Percentiles rank a stretch among this genome's conserved stretches.
phyloP scores from a whole-genome alignment of 2,113 vertebrate genomes.

The Natator depressus region DNA sequence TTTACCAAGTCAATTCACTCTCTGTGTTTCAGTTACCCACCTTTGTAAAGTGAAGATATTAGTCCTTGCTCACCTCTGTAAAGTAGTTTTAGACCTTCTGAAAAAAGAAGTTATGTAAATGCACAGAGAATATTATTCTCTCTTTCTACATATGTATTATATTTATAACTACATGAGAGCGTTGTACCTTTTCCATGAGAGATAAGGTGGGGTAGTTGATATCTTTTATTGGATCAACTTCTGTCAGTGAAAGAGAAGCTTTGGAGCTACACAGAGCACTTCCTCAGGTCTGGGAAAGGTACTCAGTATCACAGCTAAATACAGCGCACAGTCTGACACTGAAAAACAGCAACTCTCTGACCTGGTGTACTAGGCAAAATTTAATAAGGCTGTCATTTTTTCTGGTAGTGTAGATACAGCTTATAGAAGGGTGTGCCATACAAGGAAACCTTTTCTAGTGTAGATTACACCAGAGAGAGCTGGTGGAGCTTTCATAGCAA shows the following conservation, averaged over 20 bases:
- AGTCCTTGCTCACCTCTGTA: neutral
- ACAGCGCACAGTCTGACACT: no score
- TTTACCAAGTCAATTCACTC: neutral
- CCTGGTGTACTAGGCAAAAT: no score
- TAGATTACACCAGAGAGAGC: no score
- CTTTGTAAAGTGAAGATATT: neutral
- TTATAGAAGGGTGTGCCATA: accelerated
- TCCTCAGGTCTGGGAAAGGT: neutral
- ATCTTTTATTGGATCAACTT: neutral
- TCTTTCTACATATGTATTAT: neutral
- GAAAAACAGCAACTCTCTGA: no score
- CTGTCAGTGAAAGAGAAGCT: neutral
- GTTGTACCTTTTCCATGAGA: neutral
- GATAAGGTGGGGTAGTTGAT: neutral
- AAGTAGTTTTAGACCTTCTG: neutral
- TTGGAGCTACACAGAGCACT: neutral
- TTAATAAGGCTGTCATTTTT: neutral
- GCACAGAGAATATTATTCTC: neutral
- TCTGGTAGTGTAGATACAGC: neutral
- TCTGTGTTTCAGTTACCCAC: neutral
- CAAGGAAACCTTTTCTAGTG: neutral
- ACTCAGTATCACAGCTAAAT: no score
- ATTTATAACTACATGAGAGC: neutral
- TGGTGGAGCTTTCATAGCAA: neutral
- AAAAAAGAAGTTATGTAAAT: neutral